phyloP scores from a whole-genome alignment of 1,140 invertebrate genomes.

The Dreissena polymorpha region DNA sequence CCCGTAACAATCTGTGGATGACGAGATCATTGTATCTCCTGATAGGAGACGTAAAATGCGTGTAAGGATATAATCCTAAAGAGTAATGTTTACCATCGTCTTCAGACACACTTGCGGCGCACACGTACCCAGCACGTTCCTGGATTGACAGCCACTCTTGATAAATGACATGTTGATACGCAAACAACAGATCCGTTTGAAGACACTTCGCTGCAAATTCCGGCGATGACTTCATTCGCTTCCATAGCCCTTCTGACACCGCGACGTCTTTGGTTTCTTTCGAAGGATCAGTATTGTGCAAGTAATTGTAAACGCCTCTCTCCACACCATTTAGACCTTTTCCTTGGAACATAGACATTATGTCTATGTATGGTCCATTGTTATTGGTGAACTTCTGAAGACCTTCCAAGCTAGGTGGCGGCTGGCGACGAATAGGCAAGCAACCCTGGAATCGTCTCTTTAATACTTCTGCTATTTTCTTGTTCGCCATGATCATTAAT shows the following conservation, averaged over 20 bases:
- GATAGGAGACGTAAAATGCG: constrained; percentile 94
- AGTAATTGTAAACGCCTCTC: not conserved
- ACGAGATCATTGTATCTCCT: constrained; percentile 94
- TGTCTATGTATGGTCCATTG: constrained; percentile 45
- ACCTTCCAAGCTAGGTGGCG: constrained; percentile 54
- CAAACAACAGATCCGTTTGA: constrained; percentile 96
- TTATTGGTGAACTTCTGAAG: constrained; percentile 56
- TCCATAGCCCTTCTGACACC: constrained; percentile 31
- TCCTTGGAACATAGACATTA: constrained; percentile 53
- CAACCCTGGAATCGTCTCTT: constrained; percentile 4
- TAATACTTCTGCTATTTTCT: constrained; percentile 58
- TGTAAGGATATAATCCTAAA: constrained; percentile 57
- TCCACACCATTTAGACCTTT: constrained; percentile 32
- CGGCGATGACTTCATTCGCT: constrained; percentile 83
- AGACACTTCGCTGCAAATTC: constrained; percentile 90
- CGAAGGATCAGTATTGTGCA: not conserved
- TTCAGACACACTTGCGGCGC: constrained; percentile 25
- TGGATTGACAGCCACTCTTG: constrained; percentile 53
- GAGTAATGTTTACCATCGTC: constrained; percentile 48
- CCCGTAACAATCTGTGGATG: constrained; percentile 87
- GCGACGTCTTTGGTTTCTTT: constrained; percentile 23
- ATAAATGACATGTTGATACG: constrained; percentile 93
- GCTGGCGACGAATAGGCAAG: constrained; percentile 62
- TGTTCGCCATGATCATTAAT: constrained; percentile 68
- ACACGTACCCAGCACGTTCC: constrained; percentile 84